These are phyloP conservation scores for Heterohyrax brucei DNA, from an alignment of 2,797 vertebrate genomes.

Conservation along the genomic window DNA sequence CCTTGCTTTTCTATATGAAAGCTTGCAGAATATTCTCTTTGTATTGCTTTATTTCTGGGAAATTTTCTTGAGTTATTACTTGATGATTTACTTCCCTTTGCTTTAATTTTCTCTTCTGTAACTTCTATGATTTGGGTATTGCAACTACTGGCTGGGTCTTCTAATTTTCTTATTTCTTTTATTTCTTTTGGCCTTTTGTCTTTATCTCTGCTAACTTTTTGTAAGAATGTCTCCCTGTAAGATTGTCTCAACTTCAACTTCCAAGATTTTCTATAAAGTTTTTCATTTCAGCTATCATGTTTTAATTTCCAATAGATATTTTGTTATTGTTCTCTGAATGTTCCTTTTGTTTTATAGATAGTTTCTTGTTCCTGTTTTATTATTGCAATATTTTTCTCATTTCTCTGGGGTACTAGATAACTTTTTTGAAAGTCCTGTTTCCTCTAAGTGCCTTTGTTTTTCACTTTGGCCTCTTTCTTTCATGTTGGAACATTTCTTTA, in stretches of 20 bases:
- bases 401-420: neutral
- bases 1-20: neutral
- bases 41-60: neutral
- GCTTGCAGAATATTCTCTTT: accelerated
- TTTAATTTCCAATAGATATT: neutral
- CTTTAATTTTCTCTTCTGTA: accelerated
- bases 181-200: neutral
- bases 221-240: neutral
- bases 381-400: neutral
- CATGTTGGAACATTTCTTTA: accelerated
- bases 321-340: neutral
- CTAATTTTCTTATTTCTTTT: neutral
- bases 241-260: neutral
- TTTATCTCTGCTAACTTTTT: neutral
- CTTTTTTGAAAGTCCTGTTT: neutral
- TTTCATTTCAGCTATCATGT: neutral
- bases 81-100: neutral
- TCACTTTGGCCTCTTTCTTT: neutral
- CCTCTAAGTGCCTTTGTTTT: accelerated
- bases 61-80: neutral
- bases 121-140: neutral
- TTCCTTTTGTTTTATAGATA: too few relatives aligned
- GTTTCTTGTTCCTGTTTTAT: neutral
- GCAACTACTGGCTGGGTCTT: neutral
- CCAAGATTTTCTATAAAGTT: neutral